phyloP scores from a whole-genome alignment of 2,113 vertebrate genomes.

The Pycnonotus jocosus region DNA sequence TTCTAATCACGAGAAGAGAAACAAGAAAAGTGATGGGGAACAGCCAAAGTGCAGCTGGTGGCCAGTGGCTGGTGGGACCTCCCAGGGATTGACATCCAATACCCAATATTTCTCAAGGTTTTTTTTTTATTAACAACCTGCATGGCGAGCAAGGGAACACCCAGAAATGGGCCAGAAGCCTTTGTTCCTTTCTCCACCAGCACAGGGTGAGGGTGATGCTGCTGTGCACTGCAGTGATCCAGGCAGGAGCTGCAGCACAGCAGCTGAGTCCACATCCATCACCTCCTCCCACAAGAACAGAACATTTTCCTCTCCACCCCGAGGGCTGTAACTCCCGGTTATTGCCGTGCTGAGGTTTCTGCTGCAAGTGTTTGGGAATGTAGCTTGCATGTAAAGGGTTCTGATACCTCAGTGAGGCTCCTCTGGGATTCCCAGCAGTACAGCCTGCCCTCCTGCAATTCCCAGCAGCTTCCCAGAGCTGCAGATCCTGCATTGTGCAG shows the following conservation, averaged over 20 bases:
- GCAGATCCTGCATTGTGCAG: background rate
- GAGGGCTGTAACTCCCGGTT: background rate
- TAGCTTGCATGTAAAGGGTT: background rate
- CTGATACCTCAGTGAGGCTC: background rate
- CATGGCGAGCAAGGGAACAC: background rate
- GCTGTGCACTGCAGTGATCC: background rate
- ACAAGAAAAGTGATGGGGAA: background rate
- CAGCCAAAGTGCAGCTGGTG: background rate
- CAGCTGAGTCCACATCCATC: background rate
- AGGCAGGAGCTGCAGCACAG: background rate
- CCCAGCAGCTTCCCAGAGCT: background rate
- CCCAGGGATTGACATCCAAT: background rate
- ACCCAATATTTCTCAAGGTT: background rate
- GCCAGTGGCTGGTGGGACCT: background rate
- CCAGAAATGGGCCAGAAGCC: background rate
- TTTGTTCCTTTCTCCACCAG: background rate
- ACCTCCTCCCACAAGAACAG: background rate
- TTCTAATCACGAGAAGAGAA: background rate
- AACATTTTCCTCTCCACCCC: background rate
- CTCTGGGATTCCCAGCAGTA: background rate
- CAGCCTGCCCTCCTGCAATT: background rate
- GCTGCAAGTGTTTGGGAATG: slow-evolving; percentile 1
- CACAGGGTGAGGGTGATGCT: background rate
- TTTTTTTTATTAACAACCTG: background rate
- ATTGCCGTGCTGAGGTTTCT: background rate